phyloP scores from a whole-genome alignment of 2,797 vertebrate genomes.

The Iguana delicatissima region DNA sequence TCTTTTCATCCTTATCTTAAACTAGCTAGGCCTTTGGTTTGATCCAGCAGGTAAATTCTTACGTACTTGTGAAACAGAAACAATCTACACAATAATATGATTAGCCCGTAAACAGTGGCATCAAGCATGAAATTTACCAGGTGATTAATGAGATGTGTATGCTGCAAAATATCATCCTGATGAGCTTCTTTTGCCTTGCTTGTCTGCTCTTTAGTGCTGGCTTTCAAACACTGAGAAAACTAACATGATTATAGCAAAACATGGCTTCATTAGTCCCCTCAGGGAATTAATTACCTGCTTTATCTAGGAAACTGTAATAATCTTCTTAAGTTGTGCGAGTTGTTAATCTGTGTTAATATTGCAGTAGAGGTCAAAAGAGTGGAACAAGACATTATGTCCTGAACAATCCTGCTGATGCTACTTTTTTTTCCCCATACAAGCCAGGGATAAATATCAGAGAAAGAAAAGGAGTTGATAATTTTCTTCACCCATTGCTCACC shows the following conservation, averaged over 20 bases:
- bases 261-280: constrained; percentile 28
- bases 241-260: constrained; percentile 37
- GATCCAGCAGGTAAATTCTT: not conserved
- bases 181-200: constrained; percentile 9
- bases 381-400: constrained; percentile 16
- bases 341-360: constrained; percentile 36
- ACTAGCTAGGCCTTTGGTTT: not conserved
- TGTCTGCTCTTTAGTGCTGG: constrained; percentile 34
- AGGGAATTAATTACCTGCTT: constrained; percentile 47
- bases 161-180: constrained; percentile 34
- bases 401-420: not conserved
- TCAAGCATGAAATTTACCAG: constrained; percentile 27
- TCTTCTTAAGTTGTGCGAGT: constrained; percentile 5
- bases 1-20: too few relatives aligned
- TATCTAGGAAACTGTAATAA: constrained; percentile 31
- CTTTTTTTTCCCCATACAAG: not conserved
- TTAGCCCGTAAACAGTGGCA: constrained; percentile 8
- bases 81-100: constrained; percentile 16
- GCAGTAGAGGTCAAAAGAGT: not conserved
- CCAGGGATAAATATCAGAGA: not conserved
- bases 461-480: not conserved
- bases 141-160: not conserved
- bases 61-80: not conserved
- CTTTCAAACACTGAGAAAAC: constrained; percentile 31
- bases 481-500: not conserved